phyloP scores from a whole-genome alignment of 2,113 vertebrate genomes.

The Noturus placidus region DNA sequence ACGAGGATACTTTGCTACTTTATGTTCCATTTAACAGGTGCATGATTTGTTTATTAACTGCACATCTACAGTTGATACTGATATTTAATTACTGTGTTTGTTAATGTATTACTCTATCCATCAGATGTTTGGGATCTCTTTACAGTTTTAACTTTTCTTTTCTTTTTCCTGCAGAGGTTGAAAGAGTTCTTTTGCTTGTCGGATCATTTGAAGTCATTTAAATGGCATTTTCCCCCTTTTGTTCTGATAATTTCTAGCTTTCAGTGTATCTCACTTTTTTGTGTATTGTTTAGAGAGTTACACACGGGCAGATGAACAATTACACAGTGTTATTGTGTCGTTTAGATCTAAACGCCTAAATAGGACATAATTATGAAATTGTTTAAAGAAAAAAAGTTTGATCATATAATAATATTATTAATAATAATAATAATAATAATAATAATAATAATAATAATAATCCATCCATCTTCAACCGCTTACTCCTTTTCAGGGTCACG shows the following conservation, averaged over 20 bases:
- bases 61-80: not conserved
- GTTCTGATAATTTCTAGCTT: not conserved
- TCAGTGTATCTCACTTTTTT: not conserved
- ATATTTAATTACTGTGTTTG: not conserved
- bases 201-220: not conserved
- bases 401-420: not conserved
- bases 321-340: not conserved
- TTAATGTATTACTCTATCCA: not conserved
- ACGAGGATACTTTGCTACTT: not conserved
- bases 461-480: no score
- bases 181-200: not conserved
- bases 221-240: not conserved
- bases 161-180: not conserved
- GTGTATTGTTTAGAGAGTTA: not conserved
- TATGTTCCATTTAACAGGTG: not conserved
- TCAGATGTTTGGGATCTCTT: not conserved
- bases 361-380: slow-evolving; percentile 25
- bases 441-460: slow-evolving; percentile 4
- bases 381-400: slow-evolving; percentile 24
- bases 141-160: not conserved
- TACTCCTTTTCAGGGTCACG: no score
- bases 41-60: slow-evolving; percentile 19
- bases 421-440: slow-evolving; percentile 15
- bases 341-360: slow-evolving; percentile 21
- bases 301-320: not conserved